Evolutionary conservation across 2,888 invertebrate species (phyloP).

Genomic region (Phaonia tiefii): DNA sequence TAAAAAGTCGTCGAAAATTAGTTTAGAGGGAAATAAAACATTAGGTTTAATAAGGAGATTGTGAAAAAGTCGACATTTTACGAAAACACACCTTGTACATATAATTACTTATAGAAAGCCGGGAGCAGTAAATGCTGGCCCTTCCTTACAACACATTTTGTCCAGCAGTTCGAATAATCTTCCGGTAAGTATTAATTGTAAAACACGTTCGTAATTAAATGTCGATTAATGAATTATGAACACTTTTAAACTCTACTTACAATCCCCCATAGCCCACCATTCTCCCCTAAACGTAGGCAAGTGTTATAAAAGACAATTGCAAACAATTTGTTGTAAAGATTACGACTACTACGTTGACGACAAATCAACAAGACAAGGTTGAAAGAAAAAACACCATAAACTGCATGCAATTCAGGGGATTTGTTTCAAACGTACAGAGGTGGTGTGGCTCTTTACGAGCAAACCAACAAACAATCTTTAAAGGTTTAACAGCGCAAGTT

Average conservation of each 20-base stretch:
- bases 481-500: constrained; percentile 17
- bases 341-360: neutral
- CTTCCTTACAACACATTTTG: too few species aligned
- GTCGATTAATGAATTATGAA: neutral
- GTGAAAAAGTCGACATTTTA: neutral
- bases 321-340: neutral
- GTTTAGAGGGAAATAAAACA: too few species aligned
- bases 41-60: neutral
- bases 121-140: too few species aligned
- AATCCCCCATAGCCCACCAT: too few species aligned
- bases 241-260: too few species aligned
- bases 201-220: neutral
- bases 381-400: constrained; percentile 25
- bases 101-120: too few species aligned
- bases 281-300: neutral
- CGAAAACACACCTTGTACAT: constrained; percentile 11
- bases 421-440: neutral
- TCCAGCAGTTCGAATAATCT: too few species aligned
- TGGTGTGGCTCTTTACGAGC: neutral
- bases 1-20: too few species aligned
- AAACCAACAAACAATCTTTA: constrained; percentile 12
- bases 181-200: neutral
- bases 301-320: neutral
- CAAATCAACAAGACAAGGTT: constrained; percentile 41
- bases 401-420: constrained; percentile 49